These are phyloP conservation scores for Heteropelma amictum DNA, from an alignment of 2,888 invertebrate species.

Conservation along the genomic window DNA sequence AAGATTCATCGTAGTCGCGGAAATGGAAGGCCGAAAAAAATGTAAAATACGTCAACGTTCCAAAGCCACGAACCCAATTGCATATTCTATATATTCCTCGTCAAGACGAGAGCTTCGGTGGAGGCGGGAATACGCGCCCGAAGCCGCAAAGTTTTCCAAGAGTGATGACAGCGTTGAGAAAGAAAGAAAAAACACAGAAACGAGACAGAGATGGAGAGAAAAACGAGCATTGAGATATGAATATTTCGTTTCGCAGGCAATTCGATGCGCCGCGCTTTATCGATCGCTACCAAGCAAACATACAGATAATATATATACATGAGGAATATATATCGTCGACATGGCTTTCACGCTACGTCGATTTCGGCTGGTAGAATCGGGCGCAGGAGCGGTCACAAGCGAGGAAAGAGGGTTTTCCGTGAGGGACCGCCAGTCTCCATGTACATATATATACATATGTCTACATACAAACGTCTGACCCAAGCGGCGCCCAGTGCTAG, in stretches of 20 bases:
- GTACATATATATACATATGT: conserved; percentile 5
- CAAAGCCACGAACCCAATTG: conserved; percentile 12
- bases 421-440: neutral
- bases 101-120: conserved; percentile 4
- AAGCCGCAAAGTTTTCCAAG: conserved; percentile 2
- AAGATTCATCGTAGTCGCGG: conserved; percentile 24
- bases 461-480: conserved; percentile 11
- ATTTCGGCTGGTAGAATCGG: conserved; percentile 16
- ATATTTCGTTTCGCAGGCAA: conserved; percentile 32
- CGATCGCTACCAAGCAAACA: conserved; percentile 24
- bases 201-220: neutral
- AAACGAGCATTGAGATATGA: neutral
- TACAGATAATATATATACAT: neutral
- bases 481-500: conserved; percentile 33
- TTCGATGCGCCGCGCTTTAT: conserved; percentile 26
- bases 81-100: neutral
- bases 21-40: neutral
- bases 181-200: too few relatives aligned
- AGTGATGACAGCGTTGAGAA: neutral
- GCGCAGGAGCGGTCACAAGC: conserved; percentile 16
- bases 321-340: conserved; percentile 25
- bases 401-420: conserved; percentile 14
- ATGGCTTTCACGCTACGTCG: conserved; percentile 30
- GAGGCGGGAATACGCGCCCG: conserved; percentile 19
- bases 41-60: conserved; percentile 19